These are phyloP conservation scores for Drosophila mayri DNA, from an alignment of 1,140 invertebrate genomes.

Conservation along the genomic window DNA sequence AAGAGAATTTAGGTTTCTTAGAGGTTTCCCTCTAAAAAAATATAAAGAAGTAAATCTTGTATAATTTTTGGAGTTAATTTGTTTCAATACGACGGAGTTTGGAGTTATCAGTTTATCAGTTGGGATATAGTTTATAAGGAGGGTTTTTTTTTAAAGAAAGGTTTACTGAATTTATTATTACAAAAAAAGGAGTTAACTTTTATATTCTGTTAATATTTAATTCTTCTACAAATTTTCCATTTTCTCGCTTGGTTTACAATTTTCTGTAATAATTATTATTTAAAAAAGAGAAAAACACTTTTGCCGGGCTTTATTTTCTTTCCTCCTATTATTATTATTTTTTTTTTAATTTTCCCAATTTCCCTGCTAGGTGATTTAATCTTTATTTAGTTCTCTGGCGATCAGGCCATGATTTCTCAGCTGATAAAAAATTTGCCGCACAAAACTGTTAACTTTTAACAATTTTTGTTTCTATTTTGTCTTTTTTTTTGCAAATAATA, in stretches of 20 bases:
- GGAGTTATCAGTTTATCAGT: neutral
- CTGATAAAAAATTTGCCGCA: conserved; percentile 15
- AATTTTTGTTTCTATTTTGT: neutral
- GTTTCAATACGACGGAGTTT: neutral
- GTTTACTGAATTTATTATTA: neutral
- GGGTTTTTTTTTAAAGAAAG: neutral
- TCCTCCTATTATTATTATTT: neutral
- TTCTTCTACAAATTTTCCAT: neutral
- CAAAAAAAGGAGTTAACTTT: neutral
- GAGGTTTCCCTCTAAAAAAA: conserved; percentile 1
- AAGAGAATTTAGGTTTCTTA: conserved; percentile 12
- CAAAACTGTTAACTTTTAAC: conserved; percentile 16
- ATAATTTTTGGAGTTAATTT: neutral
- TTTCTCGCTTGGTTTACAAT: neutral
- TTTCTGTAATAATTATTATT: neutral
- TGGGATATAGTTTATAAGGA: neutral
- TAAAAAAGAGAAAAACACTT: neutral
- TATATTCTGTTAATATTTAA: neutral
- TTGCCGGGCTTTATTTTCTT: neutral
- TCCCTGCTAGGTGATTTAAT: neutral
- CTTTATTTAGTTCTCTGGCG: conserved; percentile 7
- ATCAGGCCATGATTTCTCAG: conserved; percentile 13
- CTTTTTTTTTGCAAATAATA: conserved; percentile 4
- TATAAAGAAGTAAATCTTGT: neutral
- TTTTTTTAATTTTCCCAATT: neutral